phyloP scores from a whole-genome alignment of 2,797 vertebrate genomes.

The Acanthornis magna region DNA sequence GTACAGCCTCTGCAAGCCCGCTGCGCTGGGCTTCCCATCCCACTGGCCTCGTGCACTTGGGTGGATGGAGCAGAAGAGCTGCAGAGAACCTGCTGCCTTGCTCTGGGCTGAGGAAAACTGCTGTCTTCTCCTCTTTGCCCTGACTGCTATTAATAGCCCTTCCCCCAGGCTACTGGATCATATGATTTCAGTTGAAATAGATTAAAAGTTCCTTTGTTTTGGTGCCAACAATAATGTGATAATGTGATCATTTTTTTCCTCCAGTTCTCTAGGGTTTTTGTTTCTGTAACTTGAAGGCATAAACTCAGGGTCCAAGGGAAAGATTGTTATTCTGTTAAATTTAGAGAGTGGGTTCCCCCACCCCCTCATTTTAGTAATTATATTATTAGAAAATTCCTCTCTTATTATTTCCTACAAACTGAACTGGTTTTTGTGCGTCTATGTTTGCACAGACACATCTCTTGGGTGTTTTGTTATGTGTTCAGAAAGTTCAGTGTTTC shows the following conservation, averaged over 20 bases:
- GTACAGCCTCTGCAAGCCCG: neutral
- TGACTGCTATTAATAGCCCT: conserved; percentile 26
- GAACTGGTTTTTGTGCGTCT: neutral
- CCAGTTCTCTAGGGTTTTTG: neutral
- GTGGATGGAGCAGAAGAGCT: neutral
- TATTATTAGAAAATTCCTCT: neutral
- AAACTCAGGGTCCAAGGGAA: conserved; percentile 31
- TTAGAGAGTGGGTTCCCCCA: neutral
- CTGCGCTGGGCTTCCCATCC: neutral
- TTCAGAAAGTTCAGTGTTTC: neutral
- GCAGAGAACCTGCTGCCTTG: neutral
- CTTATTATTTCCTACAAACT: neutral
- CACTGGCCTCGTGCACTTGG: rapidly evolving
- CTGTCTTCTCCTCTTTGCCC: neutral
- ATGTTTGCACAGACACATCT: neutral
- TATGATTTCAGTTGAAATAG: conserved; percentile 70
- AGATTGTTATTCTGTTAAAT: conserved; percentile 48
- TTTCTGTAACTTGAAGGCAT: neutral
- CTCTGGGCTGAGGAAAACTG: neutral
- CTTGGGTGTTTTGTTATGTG: neutral
- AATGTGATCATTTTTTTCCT: conserved; percentile 59
- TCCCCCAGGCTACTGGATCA: conserved; percentile 25
- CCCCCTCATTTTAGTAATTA: neutral
- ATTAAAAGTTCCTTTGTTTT: conserved; percentile 71
- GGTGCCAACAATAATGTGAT: conserved; percentile 68